A percentile compares a stretch with the other conserved stretches of the same genome.
These are phyloP conservation scores for Sarcophaga variegata DNA, from an alignment of 2,888 invertebrate genomes.

Conservation along the genomic window DNA sequence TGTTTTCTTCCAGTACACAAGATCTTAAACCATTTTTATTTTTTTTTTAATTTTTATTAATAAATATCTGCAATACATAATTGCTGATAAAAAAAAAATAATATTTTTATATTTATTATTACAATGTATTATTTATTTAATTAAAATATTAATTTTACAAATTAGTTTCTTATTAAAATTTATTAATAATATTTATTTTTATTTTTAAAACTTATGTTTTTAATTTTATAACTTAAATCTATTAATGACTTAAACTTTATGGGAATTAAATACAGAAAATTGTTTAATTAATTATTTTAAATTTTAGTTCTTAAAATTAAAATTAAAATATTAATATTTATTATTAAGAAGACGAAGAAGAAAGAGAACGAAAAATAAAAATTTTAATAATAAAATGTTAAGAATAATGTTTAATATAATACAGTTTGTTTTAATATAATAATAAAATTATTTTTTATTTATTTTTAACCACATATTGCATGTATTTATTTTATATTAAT, in stretches of 20 bases:
- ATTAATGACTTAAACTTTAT: constrained; percentile 66
- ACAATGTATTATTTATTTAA: constrained; percentile 6
- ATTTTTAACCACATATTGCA: no score
- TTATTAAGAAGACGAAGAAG: constrained; percentile 5
- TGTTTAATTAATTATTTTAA: constrained; percentile 1
- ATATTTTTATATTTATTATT: constrained; percentile 36
- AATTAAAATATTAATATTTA: constrained; percentile 7
- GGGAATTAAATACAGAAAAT: constrained; percentile 48
- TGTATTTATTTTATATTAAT: no score
- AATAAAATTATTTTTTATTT: no score
- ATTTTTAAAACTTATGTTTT: background rate
- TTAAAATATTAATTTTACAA: constrained; percentile 35
- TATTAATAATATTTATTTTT: constrained; percentile 23
- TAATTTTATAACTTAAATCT: constrained; percentile 64
- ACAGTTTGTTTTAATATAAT: background rate
- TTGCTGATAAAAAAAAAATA: no score
- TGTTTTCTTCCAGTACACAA: no score
- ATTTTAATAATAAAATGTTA: constrained; percentile 20
- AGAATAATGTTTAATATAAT: background rate
- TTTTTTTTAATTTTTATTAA: constrained; percentile 72
- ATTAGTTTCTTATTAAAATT: constrained; percentile 26
- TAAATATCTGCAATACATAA: background rate
- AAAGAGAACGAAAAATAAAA: constrained; percentile 35
- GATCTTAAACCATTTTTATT: constrained; percentile 44
- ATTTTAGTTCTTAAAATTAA: constrained; percentile 15